Percentiles rank a stretch among this genome's conserved stretches.
Conservation (phyloP, 2,113 vertebrate genomes). For the Erinaceus europaeus region DNA sequence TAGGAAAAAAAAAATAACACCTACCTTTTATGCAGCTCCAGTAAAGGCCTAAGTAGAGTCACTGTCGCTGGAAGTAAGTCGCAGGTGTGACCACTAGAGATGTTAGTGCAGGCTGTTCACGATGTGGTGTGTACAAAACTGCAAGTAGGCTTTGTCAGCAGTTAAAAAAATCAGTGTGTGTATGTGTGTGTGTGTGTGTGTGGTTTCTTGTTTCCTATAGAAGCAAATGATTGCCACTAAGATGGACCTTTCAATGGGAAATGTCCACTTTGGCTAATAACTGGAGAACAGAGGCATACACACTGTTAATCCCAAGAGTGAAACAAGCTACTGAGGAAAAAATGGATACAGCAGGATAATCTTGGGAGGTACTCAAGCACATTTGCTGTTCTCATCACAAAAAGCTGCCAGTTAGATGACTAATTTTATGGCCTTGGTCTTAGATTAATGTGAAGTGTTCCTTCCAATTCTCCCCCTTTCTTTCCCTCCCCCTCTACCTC, state of each 20-base stretch:
- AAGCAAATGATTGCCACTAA: constrained; percentile 72
- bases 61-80: background rate
- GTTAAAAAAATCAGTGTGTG: background rate
- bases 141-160: constrained; percentile 38
- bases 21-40: constrained; percentile 51
- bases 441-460: constrained; percentile 16
- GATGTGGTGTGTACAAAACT: background rate
- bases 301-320: constrained; percentile 62
- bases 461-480: constrained; percentile 18
- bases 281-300: constrained; percentile 47
- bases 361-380: constrained; percentile 49
- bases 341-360: constrained; percentile 39
- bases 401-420: constrained; percentile 34
- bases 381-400: constrained; percentile 35
- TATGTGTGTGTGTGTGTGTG: too few species aligned
- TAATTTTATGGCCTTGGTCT: constrained; percentile 49
- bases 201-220: too few species aligned
- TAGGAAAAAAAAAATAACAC: constrained; percentile 61
- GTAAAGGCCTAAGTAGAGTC: constrained; percentile 41
- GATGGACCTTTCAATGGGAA: constrained; percentile 75
- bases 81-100: background rate
- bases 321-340: constrained; percentile 63
- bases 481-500: too few species aligned
- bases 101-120: background rate
- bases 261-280: constrained; percentile 76